Evolutionary conservation across 2,888 invertebrate genomes (phyloP), one percentile per base, ranked within the genome.

Genomic region (Aphidius colemani): DNA sequence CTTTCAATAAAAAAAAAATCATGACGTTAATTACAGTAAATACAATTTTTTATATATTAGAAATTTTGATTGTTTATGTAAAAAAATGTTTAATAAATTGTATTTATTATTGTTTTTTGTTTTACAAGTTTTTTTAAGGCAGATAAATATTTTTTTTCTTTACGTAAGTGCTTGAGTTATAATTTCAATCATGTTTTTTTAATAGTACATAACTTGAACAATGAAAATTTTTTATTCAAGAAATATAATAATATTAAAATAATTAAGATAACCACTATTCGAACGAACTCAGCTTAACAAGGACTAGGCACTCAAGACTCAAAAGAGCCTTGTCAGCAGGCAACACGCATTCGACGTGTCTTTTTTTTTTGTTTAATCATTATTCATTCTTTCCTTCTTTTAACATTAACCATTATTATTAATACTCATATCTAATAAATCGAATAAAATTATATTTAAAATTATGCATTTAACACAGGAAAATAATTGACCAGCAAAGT

Each of bases 221-320:
- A 57, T 57, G 40, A 57, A 39, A 10, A 48, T n/a, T 30, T 13
- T 10, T 44, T 18, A 46, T n/a, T 6, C 6, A 39, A 40, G 53
- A 39, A 39, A 46, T 39, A 30, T 30, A n/a, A 39, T n/a, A 57
- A 44, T 58, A 58, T 53, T 53, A 61, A 60, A 66, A 72, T 70
- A 70, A 72, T 66, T 64, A 30, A 30, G 5, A 30, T 30, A 30
- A 30, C 5, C 30, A 30, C 30, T 30, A 30, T 30, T 30, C 4
- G 30, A 30, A 30, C 30, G 30, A 30, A 30, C 5, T 4, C 30
- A 30, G 30, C 69, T 74, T 70, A 69, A 71, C 69, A 73, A 74
- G 72, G 78, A 79, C 77, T 79, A 79, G 79, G 76, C 74, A 77
- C 72, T 75, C 68, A 71, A 75, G 70, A 71, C 69, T 69, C 62